Evolutionary conservation across 2,113 vertebrate genomes (phyloP).

Genomic region (Mormoops blainvillei): DNA sequence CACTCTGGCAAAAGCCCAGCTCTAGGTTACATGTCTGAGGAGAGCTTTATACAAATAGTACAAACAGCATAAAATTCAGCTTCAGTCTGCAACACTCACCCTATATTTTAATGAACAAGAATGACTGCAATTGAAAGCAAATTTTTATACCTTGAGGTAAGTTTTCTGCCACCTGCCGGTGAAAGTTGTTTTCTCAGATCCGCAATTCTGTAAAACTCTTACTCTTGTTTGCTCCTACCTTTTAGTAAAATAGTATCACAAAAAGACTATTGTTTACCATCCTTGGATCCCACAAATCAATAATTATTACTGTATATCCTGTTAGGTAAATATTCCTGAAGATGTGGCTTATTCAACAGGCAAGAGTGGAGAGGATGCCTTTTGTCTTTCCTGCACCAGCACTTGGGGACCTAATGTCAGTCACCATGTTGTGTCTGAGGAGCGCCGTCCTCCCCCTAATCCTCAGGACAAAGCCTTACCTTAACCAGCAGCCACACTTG

Average conservation of each 20-base stretch:
- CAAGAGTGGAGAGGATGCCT: background rate
- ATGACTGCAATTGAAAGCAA: background rate
- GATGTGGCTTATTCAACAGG: background rate
- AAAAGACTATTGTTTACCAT: background rate
- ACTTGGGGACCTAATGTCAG: background rate
- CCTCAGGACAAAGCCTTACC: background rate
- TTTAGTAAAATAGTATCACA: background rate
- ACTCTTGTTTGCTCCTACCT: background rate
- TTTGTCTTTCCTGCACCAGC: conserved; percentile 22
- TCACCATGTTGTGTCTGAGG: background rate
- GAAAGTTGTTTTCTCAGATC: conserved; percentile 40
- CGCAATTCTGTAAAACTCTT: background rate
- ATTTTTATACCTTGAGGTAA: background rate
- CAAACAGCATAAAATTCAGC: conserved; percentile 12
- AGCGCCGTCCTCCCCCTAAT: background rate
- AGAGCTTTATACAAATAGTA: conserved; percentile 32
- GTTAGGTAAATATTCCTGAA: conserved; percentile 30
- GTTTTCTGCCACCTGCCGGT: background rate
- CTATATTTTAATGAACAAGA: background rate
- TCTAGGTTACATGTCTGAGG: background rate
- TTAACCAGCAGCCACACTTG: accelerated
- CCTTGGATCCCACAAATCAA: background rate
- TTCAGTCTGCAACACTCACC: conserved; percentile 1
- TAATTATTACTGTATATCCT: background rate
- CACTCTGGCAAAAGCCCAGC: conserved; percentile 16